phyloP scores from a whole-genome alignment of 2,888 invertebrate genomes.

The Drosophila austrosaltans region DNA sequence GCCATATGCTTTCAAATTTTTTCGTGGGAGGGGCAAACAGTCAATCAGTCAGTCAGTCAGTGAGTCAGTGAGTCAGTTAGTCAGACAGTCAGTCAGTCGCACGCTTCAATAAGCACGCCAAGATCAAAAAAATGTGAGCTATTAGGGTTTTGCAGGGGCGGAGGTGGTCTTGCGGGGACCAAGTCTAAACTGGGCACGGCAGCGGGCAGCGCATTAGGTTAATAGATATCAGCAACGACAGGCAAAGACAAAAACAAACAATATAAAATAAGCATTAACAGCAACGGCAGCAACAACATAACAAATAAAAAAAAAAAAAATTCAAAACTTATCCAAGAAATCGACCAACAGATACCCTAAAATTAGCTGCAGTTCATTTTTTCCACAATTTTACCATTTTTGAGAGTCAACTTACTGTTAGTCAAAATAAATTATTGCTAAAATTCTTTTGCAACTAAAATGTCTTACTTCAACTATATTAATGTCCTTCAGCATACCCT shows the following conservation, averaged over 20 bases:
- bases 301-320: constrained; percentile 2
- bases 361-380: too few relatives aligned
- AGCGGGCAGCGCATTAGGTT: constrained; percentile 38
- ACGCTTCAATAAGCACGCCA: constrained; percentile 52
- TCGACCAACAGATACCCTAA: not conserved
- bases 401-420: too few relatives aligned
- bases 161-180: not conserved
- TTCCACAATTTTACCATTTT: too few relatives aligned
- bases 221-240: constrained; percentile 45
- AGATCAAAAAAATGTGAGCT: constrained; percentile 17
- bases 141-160: not conserved
- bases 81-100: constrained; percentile 18
- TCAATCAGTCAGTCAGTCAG: not conserved
- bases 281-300: constrained; percentile 14
- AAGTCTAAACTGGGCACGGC: constrained; percentile 40
- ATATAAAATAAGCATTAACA: constrained; percentile 35
- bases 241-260: constrained; percentile 33
- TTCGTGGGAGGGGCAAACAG: constrained; percentile 17
- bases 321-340: not conserved
- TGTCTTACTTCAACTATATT: too few relatives aligned
- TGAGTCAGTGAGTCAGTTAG: not conserved
- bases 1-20: constrained; percentile 8
- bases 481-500: not conserved
- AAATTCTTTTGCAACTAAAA: too few relatives aligned
- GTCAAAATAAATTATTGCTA: too few relatives aligned